phyloP scores from a whole-genome alignment of 2,797 vertebrate genomes.

The Falco columbarius region DNA sequence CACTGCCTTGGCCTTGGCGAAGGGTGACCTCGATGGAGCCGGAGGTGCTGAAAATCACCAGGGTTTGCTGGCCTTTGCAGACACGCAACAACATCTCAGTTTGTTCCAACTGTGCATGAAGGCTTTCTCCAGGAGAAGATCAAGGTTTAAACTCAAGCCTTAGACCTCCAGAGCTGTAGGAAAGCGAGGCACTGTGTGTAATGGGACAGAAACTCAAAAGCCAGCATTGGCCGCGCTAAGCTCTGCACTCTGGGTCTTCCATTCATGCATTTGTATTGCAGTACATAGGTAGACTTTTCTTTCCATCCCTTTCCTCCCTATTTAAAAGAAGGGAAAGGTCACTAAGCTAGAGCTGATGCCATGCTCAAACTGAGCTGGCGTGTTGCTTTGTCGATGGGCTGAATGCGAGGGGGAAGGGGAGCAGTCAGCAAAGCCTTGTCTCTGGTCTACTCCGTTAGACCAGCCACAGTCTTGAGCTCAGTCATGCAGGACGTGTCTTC shows the following conservation, averaged over 20 bases:
- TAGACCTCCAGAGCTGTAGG: neutral
- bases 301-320: neutral
- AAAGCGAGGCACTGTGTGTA: neutral
- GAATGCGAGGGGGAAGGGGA: neutral
- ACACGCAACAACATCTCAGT: accelerated
- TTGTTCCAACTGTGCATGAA: neutral
- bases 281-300: neutral
- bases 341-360: neutral
- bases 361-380: accelerated
- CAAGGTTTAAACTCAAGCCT: neutral
- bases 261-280: neutral
- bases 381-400: neutral
- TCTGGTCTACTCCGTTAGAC: neutral
- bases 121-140: neutral
- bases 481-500: neutral
- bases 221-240: neutral
- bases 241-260: neutral
- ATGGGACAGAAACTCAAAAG: neutral
- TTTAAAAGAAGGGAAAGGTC: neutral
- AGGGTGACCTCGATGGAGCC: neutral
- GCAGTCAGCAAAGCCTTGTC: neutral
- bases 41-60: neutral
- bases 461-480: neutral
- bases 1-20: neutral
- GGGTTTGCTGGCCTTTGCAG: neutral